Evolutionary conservation across 1,140 invertebrate species (phyloP).

Genomic region (Panagrolaimus sp.): DNA sequence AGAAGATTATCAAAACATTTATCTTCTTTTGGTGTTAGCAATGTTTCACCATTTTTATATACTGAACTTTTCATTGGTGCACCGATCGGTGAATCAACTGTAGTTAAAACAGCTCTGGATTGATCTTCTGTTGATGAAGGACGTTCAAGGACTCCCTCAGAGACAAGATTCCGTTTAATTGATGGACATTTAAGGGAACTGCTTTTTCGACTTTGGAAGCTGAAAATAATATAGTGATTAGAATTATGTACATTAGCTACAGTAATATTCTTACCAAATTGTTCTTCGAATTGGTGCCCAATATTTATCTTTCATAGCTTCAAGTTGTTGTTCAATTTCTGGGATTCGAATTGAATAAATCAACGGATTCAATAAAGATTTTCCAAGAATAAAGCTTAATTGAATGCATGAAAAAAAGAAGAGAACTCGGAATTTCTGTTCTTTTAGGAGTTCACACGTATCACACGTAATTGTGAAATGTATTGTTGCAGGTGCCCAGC

Average conservation of each 20-base stretch:
- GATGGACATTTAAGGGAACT: neutral
- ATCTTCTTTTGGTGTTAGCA: too few relatives aligned
- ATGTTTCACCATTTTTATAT: too few relatives aligned
- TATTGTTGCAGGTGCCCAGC: conserved; percentile 46
- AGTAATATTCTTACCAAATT: neutral
- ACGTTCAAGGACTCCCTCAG: conserved; percentile 6
- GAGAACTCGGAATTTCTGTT: conserved; percentile 30
- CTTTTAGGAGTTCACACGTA: conserved; percentile 23
- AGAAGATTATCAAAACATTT: too few relatives aligned
- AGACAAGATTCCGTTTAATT: neutral
- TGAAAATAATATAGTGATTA: neutral
- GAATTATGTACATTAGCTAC: too few relatives aligned
- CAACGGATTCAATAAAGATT: conserved; percentile 45
- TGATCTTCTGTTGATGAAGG: neutral
- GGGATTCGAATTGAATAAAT: conserved; percentile 47
- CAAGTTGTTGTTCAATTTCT: conserved; percentile 31
- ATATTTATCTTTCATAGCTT: neutral
- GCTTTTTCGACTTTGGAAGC: neutral
- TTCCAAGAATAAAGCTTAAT: conserved; percentile 39
- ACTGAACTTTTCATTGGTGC: neutral
- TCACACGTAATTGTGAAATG: conserved; percentile 41
- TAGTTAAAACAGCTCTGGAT: neutral
- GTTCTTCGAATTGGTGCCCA: neutral
- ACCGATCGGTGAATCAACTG: neutral
- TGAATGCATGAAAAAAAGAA: conserved; percentile 41